Evolutionary conservation across 2,888 invertebrate species (phyloP).

Genomic region (Dolichomitus sp.): DNA sequence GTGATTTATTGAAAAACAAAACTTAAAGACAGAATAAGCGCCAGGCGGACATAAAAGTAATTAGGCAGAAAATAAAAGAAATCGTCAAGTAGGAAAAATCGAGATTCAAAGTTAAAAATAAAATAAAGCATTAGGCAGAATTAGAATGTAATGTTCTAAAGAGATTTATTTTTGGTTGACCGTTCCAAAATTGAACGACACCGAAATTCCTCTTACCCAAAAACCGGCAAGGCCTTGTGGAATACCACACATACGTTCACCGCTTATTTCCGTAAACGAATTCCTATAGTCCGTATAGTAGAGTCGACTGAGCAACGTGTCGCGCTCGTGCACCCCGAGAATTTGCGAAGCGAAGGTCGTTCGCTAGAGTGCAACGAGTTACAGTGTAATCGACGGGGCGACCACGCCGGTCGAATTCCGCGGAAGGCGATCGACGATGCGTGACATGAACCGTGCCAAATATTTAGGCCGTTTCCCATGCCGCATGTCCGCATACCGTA

Average conservation of each 20-base stretch:
- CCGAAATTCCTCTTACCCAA: neutral
- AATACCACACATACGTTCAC: neutral
- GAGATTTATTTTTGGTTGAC: neutral
- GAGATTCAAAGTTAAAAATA: neutral
- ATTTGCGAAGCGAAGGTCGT: slow-evolving; percentile 59
- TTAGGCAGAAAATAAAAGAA: neutral
- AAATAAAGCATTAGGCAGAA: neutral
- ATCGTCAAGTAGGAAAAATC: no score
- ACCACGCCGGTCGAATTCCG: slow-evolving; percentile 60
- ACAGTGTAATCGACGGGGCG: slow-evolving; percentile 41
- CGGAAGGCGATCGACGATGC: slow-evolving; percentile 62
- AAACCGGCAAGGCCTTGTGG: neutral
- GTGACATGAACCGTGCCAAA: slow-evolving; percentile 71
- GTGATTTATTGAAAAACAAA: no score
- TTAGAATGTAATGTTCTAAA: no score
- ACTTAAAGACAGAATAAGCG: neutral
- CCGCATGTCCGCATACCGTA: slow-evolving; percentile 70
- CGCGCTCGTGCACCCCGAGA: slow-evolving; percentile 56
- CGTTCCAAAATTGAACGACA: neutral
- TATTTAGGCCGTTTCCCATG: slow-evolving; percentile 73
- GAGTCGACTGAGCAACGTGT: slow-evolving; percentile 48
- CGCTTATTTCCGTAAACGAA: slow-evolving; percentile 54
- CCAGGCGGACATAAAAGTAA: neutral
- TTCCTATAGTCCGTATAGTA: neutral
- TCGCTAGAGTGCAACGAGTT: slow-evolving; percentile 44